Evolutionary conservation across 2,113 vertebrate genomes (phyloP).

Genomic region (Lepidothrix coronata): DNA sequence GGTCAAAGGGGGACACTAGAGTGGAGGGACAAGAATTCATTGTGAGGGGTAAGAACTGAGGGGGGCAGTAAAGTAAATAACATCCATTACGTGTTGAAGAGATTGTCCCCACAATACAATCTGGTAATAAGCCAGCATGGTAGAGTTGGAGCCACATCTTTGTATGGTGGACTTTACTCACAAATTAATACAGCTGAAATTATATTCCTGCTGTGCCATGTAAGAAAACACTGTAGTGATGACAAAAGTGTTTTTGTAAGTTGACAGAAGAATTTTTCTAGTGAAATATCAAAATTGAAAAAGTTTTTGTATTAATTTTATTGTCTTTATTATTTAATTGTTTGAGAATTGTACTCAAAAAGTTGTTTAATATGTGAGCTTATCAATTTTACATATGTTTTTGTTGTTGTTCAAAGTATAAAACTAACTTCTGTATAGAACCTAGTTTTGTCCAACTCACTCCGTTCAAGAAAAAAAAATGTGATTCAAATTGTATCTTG

Average conservation of each 20-base stretch:
- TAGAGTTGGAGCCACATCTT: background rate
- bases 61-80: background rate
- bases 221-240: background rate
- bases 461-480: background rate
- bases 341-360: background rate
- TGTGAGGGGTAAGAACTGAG: constrained; percentile 84
- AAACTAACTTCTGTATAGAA: background rate
- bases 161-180: background rate
- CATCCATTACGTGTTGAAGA: background rate
- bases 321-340: background rate
- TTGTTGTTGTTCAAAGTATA: background rate
- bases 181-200: background rate
- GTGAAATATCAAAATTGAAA: background rate
- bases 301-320: background rate
- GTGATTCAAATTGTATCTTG: background rate
- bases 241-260: background rate
- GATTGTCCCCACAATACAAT: background rate
- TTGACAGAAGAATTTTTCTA: background rate
- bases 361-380: background rate
- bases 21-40: constrained; percentile 98
- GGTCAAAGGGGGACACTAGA: constrained; percentile 92
- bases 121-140: background rate
- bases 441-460: background rate
- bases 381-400: background rate
- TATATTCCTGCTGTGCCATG: background rate